These are phyloP conservation scores for Caenorhabditis macrosperma DNA, from an alignment of 2,888 invertebrate species.

Conservation along the genomic window DNA sequence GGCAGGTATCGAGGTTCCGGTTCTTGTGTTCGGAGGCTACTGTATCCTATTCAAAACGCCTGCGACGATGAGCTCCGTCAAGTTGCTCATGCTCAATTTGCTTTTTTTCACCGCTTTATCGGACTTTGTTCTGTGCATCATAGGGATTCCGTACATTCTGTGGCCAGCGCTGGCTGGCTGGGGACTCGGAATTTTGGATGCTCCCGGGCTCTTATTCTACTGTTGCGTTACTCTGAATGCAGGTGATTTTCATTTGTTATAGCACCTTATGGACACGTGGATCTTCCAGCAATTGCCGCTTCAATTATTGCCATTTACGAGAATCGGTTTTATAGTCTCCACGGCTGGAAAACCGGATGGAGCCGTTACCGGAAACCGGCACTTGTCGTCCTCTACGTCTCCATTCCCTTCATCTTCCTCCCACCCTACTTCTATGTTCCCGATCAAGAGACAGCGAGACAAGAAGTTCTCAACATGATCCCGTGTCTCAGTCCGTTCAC, in stretches of 20 bases:
- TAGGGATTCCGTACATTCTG: not conserved
- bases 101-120: not conserved
- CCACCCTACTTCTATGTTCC: constrained; percentile 11
- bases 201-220: constrained; percentile 3
- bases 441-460: not conserved
- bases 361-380: not conserved
- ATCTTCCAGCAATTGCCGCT: not conserved
- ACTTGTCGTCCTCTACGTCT: not conserved
- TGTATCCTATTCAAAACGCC: not conserved
- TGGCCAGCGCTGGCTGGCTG: not conserved
- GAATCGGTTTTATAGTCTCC: not conserved
- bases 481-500: constrained; percentile 12
- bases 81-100: not conserved
- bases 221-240: not conserved
- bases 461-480: not conserved
- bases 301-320: not conserved
- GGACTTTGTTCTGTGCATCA: not conserved
- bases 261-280: not conserved
- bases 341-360: constrained; percentile 4
- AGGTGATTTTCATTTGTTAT: not conserved
- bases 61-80: not conserved
- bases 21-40: not conserved
- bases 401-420: not conserved
- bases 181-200: not conserved
- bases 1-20: not conserved